These are phyloP conservation scores for Pollenia angustigena DNA, from an alignment of 2,888 invertebrate genomes.

Conservation along the genomic window DNA sequence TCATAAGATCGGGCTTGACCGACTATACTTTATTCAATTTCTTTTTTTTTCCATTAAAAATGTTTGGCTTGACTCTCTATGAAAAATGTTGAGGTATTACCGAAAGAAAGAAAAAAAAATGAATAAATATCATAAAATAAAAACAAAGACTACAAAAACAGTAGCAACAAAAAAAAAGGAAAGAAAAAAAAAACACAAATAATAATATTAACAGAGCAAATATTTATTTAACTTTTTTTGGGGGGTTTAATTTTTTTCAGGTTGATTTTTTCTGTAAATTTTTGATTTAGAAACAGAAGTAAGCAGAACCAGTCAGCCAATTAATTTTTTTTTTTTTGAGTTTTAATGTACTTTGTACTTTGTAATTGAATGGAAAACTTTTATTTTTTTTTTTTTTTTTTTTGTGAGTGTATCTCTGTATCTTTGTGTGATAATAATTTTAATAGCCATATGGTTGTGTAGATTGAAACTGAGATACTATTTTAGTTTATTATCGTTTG, in stretches of 20 bases:
- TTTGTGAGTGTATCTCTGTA: not conserved
- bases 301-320: not conserved
- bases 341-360: not conserved
- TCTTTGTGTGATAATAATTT: not conserved
- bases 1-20: no score
- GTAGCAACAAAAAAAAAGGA: not conserved
- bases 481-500: not conserved
- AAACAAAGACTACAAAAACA: not conserved
- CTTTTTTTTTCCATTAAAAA: not conserved
- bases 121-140: not conserved
- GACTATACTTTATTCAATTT: no score
- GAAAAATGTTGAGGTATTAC: conserved; percentile 54
- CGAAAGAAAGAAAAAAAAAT: not conserved
- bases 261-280: not conserved
- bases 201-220: not conserved
- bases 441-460: conserved; percentile 15
- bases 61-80: conserved; percentile 11
- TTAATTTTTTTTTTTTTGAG: not conserved
- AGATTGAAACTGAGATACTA: not conserved
- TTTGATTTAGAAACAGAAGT: no score
- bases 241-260: not conserved
- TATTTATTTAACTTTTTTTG: conserved; percentile 3
- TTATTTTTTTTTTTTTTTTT: not conserved
- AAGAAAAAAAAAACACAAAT: not conserved
- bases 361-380: not conserved